phyloP scores from a whole-genome alignment of 2,888 invertebrate species.

The Lymantria dispar region DNA sequence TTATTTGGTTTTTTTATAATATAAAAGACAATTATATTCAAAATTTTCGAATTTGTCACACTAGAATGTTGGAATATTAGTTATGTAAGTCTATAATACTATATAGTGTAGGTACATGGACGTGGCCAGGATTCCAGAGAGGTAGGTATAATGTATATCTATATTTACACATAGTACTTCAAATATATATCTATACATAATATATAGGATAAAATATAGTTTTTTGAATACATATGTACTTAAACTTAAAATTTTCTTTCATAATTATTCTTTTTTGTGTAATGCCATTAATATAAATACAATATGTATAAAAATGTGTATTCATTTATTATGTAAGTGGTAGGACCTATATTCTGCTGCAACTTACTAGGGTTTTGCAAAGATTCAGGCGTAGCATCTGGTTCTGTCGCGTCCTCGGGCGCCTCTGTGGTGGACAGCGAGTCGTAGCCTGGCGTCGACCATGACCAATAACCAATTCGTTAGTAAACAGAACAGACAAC shows the following conservation, averaged over 20 bases:
- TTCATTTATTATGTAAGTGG: not conserved
- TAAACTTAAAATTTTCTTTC: not conserved
- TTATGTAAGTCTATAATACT: not conserved
- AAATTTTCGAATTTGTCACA: too few species aligned
- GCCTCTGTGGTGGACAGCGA: conserved; percentile 48
- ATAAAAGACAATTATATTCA: too few species aligned
- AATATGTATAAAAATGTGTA: not conserved
- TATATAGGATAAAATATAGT: not conserved
- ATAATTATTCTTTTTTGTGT: not conserved
- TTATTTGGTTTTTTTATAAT: too few species aligned
- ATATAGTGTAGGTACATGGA: conserved; percentile 22
- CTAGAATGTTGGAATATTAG: too few species aligned
- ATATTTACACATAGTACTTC: not conserved
- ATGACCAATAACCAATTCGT: conserved; percentile 51
- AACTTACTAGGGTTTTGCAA: conserved; percentile 54
- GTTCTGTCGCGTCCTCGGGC: conserved; percentile 38
- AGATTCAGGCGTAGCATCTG: conserved; percentile 41
- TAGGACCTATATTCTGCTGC: conserved; percentile 14
- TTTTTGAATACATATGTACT: not conserved
- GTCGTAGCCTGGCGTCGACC: conserved; percentile 50
- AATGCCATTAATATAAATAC: not conserved
- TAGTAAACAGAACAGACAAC: conserved; percentile 55
- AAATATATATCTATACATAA: not conserved
- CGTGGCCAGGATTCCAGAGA: conserved; percentile 30
- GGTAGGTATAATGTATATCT: conserved; percentile 10